Evolutionary conservation across 1,140 invertebrate genomes (phyloP).

Genomic region (Drosophila repleta): DNA sequence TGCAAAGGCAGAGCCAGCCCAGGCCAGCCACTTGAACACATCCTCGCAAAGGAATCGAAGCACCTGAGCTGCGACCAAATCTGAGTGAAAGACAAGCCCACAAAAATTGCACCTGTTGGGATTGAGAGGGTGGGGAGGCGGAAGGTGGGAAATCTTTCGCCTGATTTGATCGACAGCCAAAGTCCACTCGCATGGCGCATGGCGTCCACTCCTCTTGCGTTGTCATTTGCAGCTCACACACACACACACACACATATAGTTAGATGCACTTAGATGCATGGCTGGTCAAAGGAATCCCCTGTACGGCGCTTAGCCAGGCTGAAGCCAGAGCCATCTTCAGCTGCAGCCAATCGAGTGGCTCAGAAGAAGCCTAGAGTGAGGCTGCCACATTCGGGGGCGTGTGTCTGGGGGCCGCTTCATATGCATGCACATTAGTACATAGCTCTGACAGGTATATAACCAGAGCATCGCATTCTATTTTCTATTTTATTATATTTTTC

Average conservation of each 20-base stretch:
- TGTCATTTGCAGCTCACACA: constrained; percentile 51
- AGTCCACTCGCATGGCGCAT: constrained; percentile 35
- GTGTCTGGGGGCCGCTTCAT: constrained; percentile 28
- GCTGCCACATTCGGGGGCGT: constrained; percentile 28
- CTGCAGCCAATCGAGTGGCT: constrained; percentile 69
- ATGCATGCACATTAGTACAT: constrained; percentile 34
- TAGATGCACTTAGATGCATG: constrained; percentile 61
- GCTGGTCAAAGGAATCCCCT: constrained; percentile 60
- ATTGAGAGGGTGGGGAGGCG: no score
- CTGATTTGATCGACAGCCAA: constrained; percentile 61
- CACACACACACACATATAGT: constrained; percentile 10
- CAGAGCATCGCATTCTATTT: constrained; percentile 55
- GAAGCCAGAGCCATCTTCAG: constrained; percentile 17
- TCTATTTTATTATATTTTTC: constrained; percentile 77
- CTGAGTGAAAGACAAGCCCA: constrained; percentile 43
- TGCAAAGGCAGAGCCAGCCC: background rate
- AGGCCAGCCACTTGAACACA: constrained; percentile 8
- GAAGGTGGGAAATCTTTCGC: constrained; percentile 57
- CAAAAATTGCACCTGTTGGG: constrained; percentile 35
- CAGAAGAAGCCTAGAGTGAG: constrained; percentile 37
- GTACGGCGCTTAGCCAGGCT: background rate
- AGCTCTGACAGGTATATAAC: background rate
- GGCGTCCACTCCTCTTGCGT: constrained; percentile 44
- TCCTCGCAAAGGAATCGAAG: constrained; percentile 2
- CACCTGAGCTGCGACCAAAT: constrained; percentile 43